Percentiles rank a stretch among this genome's conserved stretches.
These are phyloP conservation scores for Betta splendens DNA, from an alignment of 2,797 vertebrate species.

Conservation along the genomic window DNA sequence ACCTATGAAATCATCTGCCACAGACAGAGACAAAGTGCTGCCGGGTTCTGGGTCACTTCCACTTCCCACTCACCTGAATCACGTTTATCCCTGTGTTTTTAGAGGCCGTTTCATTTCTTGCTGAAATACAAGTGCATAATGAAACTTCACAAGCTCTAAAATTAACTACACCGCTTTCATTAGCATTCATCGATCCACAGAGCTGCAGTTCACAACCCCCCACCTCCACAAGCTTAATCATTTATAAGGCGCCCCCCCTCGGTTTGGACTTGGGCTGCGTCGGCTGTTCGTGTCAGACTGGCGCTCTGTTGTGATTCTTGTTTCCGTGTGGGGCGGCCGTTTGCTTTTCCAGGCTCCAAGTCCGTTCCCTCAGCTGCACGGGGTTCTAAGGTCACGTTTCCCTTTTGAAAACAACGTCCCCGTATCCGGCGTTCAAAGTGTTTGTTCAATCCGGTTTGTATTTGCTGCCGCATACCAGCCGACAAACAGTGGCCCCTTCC, in stretches of 20 bases:
- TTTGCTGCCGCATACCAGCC: slow-evolving; percentile 15
- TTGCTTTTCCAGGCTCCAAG: slow-evolving; percentile 68
- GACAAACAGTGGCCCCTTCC: slow-evolving; percentile 18
- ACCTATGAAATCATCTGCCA: slow-evolving; percentile 19
- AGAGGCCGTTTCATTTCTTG: slow-evolving; percentile 60
- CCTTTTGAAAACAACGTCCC: slow-evolving; percentile 41
- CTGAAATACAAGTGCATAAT: slow-evolving; percentile 48
- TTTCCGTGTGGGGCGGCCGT: slow-evolving; percentile 28
- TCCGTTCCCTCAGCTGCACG: slow-evolving; percentile 36
- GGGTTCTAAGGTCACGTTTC: slow-evolving; percentile 15
- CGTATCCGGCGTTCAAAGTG: slow-evolving; percentile 27
- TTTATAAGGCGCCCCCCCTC: slow-evolving; percentile 27
- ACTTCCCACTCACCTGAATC: slow-evolving; percentile 59
- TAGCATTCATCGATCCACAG: slow-evolving; percentile 39
- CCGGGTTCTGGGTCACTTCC: slow-evolving; percentile 33
- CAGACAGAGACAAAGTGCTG: slow-evolving; percentile 12
- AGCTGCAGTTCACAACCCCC: slow-evolving; percentile 15
- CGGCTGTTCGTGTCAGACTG: slow-evolving; percentile 42
- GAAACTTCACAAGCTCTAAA: slow-evolving; percentile 40
- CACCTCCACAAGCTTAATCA: slow-evolving; percentile 48
- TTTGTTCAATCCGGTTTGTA: slow-evolving; percentile 30
- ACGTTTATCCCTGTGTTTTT: slow-evolving; percentile 46
- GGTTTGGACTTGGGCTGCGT: slow-evolving; percentile 43
- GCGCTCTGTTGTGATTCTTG: slow-evolving; percentile 49
- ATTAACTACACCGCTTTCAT: slow-evolving; percentile 46